phyloP scores from a whole-genome alignment of 2,113 vertebrate species.

The Blennius ocellaris region DNA sequence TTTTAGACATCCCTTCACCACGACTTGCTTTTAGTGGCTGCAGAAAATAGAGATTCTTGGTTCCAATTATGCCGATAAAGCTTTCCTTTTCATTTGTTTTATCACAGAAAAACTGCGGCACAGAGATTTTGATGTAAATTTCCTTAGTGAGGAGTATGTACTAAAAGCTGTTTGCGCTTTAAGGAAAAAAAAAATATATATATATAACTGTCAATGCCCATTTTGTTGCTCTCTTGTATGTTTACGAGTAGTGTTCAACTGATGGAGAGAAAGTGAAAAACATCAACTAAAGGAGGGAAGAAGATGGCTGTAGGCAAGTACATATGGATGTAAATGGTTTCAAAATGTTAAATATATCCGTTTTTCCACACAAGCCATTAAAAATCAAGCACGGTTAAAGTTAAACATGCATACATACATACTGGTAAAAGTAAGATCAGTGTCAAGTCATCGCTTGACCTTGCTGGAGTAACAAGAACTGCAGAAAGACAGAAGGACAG shows the following conservation, averaged over 20 bases:
- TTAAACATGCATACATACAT: too few relatives aligned
- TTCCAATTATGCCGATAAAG: neutral
- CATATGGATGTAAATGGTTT: neutral
- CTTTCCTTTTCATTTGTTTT: neutral
- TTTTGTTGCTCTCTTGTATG: neutral
- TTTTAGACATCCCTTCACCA: neutral
- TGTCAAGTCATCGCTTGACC: too few relatives aligned
- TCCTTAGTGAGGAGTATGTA: too few relatives aligned
- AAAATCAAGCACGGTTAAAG: too few relatives aligned
- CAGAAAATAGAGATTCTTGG: neutral
- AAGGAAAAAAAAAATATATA: too few relatives aligned
- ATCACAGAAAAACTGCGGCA: too few relatives aligned
- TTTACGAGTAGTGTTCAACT: neutral
- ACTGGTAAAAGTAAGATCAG: too few relatives aligned
- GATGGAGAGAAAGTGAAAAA: neutral
- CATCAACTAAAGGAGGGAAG: neutral
- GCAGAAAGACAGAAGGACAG: too few relatives aligned
- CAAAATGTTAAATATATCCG: neutral
- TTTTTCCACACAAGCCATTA: neutral
- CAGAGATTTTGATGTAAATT: too few relatives aligned
- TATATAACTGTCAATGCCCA: too few relatives aligned
- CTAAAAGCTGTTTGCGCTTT: too few relatives aligned
- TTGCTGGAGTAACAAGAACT: too few relatives aligned
- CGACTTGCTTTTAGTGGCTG: neutral
- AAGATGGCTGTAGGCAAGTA: neutral